Conservation (phyloP, 1,140 invertebrate species). For the Drosophila guanche region DNA sequence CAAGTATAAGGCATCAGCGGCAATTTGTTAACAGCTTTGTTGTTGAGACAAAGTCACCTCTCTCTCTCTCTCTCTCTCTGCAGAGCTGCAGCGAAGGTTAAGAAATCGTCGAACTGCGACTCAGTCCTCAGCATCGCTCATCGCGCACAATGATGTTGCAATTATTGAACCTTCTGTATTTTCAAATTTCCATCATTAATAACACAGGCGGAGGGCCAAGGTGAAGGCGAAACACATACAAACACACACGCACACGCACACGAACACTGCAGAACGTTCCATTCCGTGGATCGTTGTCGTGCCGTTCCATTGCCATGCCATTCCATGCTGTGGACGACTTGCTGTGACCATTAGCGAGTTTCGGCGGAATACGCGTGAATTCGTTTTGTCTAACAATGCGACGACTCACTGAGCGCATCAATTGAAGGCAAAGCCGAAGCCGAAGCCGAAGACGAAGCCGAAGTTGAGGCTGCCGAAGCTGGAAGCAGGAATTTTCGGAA, state of each 20-base stretch:
- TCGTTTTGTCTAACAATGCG: conserved; percentile 74
- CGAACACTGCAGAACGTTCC: too few relatives aligned
- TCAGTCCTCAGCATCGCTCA: conserved; percentile 21
- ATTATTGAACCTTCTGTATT: conserved; percentile 84
- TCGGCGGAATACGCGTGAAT: conserved; percentile 82
- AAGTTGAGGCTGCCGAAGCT: background rate
- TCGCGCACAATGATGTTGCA: conserved; percentile 79
- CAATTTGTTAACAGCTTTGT: conserved; percentile 66
- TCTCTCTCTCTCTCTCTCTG: background rate
- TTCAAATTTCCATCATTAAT: conserved; percentile 84
- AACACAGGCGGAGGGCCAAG: conserved; percentile 82
- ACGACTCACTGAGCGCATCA: conserved; percentile 77
- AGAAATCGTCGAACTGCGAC: conserved; percentile 46
- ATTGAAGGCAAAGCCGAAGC: conserved; percentile 55
- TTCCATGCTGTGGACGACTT: conserved; percentile 28
- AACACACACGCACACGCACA: too few relatives aligned
- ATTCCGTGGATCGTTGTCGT: too few relatives aligned
- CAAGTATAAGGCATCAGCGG: conserved; percentile 17
- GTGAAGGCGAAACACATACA: conserved; percentile 37
- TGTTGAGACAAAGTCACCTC: conserved; percentile 62
- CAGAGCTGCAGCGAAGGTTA: conserved; percentile 14
- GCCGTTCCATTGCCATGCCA: conserved; percentile 2
- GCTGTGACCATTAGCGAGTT: conserved; percentile 83
- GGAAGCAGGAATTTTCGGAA: conserved; percentile 66
- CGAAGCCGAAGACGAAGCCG: conserved; percentile 21